Evolutionary conservation across 2,888 invertebrate genomes (phyloP), one percentile per base, ranked within the genome.

Genomic region (Luperina nickerlii): DNA sequence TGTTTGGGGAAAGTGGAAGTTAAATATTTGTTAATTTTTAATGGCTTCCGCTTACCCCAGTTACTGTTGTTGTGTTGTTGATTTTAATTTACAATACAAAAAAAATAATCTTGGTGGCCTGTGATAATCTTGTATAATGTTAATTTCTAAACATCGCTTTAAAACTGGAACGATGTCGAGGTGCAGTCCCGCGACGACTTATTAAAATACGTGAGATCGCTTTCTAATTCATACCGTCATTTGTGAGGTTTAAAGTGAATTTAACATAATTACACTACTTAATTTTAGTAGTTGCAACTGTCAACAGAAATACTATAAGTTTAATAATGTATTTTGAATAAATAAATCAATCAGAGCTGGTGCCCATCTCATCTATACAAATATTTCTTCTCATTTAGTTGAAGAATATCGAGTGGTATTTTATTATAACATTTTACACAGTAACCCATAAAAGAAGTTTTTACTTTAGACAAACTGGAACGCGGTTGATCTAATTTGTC

Each of bases 1-100:
- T 70, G 74, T 78, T 86, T 45, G 63, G 24, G 66, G 67, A 57
- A 71, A 65, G 24, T 65, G 45, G 24, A 63, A 85, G 62, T 72
- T 72, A 15, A 48, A 15, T 48, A 15, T 20, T 74, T 48, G 24
- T 48, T n/a, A 9, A 18, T 65, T 63, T 84, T 65, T 62, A 60
- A 70, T 74, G 54, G 68, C 45, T 74, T 81, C 68, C 38, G n/a
- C 32, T 75, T 74, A n/a, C 18, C 9, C 18, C 11, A 18, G 5
- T 45, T 68, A 45, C 45, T 45, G 45, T 45, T 45, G 6, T 42
- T n/a, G 32, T 24, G 15, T 51, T 62, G 48, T 42, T 63, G 6
- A n/a, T 63, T 68, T 76, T 48, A 11, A 68, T 81, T 60, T 51
- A 18, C 18, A 27, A 7, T 42, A n/a, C n/a, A 15, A 0, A 24